Evolutionary conservation across 2,797 vertebrate genomes (phyloP).

Genomic region (Pogonophryne albipinna): DNA sequence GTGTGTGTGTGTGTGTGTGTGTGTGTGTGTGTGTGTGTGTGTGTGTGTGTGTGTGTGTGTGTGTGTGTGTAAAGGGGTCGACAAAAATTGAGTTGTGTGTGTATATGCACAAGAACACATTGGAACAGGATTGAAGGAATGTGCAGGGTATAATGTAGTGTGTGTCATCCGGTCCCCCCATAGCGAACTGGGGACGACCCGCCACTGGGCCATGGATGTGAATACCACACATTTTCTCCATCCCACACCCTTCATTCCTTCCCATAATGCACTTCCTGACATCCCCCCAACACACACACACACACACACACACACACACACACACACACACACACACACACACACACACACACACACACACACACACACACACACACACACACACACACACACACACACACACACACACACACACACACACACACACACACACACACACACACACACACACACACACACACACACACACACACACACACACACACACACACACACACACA

Average conservation of each 20-base stretch:
- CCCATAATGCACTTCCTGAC: constrained; percentile 69
- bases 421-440: constrained; percentile 25
- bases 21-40: background rate
- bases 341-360: constrained; percentile 27
- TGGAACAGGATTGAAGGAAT: too few species aligned
- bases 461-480: constrained; percentile 10
- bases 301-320: constrained; percentile 30
- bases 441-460: constrained; percentile 32
- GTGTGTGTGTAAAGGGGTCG: too few species aligned
- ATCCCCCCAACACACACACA: constrained; percentile 19
- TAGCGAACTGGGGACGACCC: constrained; percentile 1
- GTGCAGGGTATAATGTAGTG: background rate
- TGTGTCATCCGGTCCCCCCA: constrained; percentile 29
- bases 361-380: constrained; percentile 23
- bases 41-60: background rate
- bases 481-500: constrained; percentile 30
- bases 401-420: constrained; percentile 21
- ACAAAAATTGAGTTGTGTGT: too few species aligned
- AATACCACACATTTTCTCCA: constrained; percentile 65
- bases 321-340: constrained; percentile 18
- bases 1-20: too few species aligned
- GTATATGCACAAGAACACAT: too few species aligned
- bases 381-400: constrained; percentile 28
- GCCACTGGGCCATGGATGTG: constrained; percentile 34
- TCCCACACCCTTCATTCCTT: constrained; percentile 55